phyloP scores from a whole-genome alignment of 2,888 invertebrate genomes.

The Lomographa bimaculata region DNA sequence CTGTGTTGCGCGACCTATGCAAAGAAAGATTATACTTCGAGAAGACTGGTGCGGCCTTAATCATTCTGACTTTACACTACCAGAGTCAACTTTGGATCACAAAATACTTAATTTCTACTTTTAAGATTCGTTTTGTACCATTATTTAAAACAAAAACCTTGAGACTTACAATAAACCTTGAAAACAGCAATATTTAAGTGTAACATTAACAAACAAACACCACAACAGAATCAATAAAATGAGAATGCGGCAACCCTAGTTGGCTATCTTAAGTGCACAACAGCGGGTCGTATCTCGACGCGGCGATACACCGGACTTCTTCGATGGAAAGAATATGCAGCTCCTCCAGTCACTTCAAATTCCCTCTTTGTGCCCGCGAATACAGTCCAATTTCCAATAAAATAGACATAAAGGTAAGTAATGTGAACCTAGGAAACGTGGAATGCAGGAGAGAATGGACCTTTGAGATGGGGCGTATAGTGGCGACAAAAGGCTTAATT shows the following conservation, averaged over 20 bases:
- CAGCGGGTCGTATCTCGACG: conserved; percentile 54
- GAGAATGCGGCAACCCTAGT: conserved; percentile 47
- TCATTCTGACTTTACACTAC: too few relatives aligned
- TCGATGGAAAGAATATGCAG: conserved; percentile 47
- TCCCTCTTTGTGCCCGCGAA: conserved; percentile 32
- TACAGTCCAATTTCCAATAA: conserved; percentile 47
- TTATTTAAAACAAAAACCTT: too few relatives aligned
- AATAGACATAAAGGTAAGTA: conserved; percentile 38
- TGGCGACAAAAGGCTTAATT: conserved; percentile 57
- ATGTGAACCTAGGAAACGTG: conserved; percentile 27
- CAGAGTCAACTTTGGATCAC: too few relatives aligned
- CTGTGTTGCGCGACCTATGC: too few relatives aligned
- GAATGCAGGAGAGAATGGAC: conserved; percentile 52
- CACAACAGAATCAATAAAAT: conserved; percentile 29
- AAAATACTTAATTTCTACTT: too few relatives aligned
- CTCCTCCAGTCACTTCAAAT: conserved; percentile 35
- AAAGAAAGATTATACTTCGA: too few relatives aligned
- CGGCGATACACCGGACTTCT: conserved; percentile 55
- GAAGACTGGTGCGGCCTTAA: too few relatives aligned
- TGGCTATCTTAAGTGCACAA: conserved; percentile 59
- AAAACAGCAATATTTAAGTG: too few relatives aligned
- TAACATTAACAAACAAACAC: conserved; percentile 6
- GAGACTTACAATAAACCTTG: too few relatives aligned
- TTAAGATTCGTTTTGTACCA: too few relatives aligned
- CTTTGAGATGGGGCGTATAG: conserved; percentile 40